These are phyloP conservation scores for Psophia crepitans DNA, from an alignment of 2,113 vertebrate species.

Conservation along the genomic window DNA sequence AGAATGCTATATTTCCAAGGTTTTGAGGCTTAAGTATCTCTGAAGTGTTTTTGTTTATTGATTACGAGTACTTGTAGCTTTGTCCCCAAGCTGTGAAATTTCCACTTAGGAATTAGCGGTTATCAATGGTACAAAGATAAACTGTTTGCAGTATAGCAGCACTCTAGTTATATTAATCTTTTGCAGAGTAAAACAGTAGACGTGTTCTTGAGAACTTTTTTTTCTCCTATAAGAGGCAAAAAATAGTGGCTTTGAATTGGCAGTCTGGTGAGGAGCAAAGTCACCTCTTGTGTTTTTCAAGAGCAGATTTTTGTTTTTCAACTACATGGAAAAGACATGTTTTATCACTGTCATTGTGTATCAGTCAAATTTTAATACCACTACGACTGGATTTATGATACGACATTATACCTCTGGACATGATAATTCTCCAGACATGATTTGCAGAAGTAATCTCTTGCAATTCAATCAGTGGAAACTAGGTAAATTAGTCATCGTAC, in stretches of 20 bases:
- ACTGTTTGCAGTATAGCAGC: background rate
- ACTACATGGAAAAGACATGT: background rate
- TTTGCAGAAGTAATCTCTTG: slow-evolving; percentile 35
- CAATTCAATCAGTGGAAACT: slow-evolving; percentile 40
- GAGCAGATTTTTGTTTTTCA: background rate
- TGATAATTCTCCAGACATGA: slow-evolving; percentile 29
- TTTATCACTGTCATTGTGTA: slow-evolving; percentile 32
- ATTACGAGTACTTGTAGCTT: background rate
- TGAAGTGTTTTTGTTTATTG: background rate
- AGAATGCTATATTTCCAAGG: background rate
- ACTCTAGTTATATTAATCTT: background rate
- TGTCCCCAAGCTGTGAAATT: background rate
- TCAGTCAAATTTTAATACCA: slow-evolving; percentile 31
- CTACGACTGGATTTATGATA: slow-evolving; percentile 1
- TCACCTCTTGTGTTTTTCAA: background rate
- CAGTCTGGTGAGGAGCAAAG: background rate
- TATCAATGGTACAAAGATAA: background rate
- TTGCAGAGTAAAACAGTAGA: background rate
- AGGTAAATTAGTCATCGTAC: slow-evolving; percentile 39
- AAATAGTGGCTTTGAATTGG: background rate
- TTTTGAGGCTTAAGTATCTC: background rate
- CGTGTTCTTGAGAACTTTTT: background rate
- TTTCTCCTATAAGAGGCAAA: background rate
- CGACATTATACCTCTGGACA: slow-evolving; percentile 17
- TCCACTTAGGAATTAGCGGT: background rate